Evolutionary conservation across 2,888 invertebrate species (phyloP).

Genomic region (Volucella inflata): DNA sequence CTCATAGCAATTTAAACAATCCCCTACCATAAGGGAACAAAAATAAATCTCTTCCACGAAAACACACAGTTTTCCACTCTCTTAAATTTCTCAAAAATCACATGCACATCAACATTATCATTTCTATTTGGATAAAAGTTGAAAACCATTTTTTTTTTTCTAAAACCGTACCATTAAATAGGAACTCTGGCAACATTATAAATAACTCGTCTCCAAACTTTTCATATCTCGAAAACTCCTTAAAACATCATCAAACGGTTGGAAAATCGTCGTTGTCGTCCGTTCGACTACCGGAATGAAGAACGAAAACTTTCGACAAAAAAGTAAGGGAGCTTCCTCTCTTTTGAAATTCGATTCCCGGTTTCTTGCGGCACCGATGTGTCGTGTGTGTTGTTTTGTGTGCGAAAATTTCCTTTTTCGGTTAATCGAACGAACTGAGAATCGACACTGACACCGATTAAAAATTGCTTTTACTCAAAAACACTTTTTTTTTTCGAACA

Average conservation of each 20-base stretch:
- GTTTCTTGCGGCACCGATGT: conserved; percentile 50
- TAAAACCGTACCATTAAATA: conserved; percentile 77
- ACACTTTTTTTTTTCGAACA: neutral
- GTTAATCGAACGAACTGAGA: conserved; percentile 53
- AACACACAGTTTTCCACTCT: conserved; percentile 14
- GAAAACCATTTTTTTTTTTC: conserved; percentile 3
- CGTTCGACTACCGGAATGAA: neutral
- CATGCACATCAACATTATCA: conserved; percentile 12
- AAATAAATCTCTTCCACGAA: conserved; percentile 21
- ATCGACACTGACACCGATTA: conserved; percentile 27
- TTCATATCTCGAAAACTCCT: conserved; percentile 44
- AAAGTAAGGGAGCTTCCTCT: conserved; percentile 67
- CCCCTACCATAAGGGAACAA: neutral
- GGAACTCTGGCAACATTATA: conserved; percentile 79
- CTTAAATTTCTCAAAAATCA: conserved; percentile 38
- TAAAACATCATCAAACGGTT: neutral
- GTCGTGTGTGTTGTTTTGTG: conserved; percentile 75
- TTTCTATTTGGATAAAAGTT: no score
- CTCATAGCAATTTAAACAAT: conserved; percentile 12
- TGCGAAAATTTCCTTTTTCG: conserved; percentile 81
- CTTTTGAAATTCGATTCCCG: conserved; percentile 82
- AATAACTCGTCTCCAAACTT: conserved; percentile 38
- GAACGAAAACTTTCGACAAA: conserved; percentile 12
- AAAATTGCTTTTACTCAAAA: conserved; percentile 4
- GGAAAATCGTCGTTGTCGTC: no score